These are phyloP conservation scores for Apamea anceps DNA, from an alignment of 2,888 invertebrate genomes.

Conservation along the genomic window DNA sequence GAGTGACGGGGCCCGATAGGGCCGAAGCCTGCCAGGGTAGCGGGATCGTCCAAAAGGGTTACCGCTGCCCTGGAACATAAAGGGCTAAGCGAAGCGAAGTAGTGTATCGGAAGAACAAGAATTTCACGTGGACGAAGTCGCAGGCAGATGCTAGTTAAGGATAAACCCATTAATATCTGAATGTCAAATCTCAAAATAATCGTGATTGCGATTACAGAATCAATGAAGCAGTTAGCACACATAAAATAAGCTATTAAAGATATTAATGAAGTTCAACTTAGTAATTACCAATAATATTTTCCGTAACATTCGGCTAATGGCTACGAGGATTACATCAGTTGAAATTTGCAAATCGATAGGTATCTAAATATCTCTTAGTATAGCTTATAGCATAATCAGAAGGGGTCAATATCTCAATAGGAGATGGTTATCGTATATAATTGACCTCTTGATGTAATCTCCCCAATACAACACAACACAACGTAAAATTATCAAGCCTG, in stretches of 20 bases:
- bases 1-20: no score
- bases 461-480: not conserved
- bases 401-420: constrained; percentile 28
- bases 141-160: no score
- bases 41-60: no score
- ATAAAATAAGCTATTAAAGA: constrained; percentile 27
- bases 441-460: constrained; percentile 43
- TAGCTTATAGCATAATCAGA: constrained; percentile 24
- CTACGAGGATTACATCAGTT: constrained; percentile 43
- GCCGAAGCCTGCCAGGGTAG: no score
- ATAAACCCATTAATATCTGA: not conserved
- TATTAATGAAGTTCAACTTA: constrained; percentile 21
- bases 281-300: constrained; percentile 52
- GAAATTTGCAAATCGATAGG: constrained; percentile 36
- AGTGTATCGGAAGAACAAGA: no score
- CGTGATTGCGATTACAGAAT: constrained; percentile 10
- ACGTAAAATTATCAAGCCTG: not conserved
- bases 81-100: no score
- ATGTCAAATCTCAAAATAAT: not conserved
- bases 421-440: constrained; percentile 47
- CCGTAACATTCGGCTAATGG: constrained; percentile 7
- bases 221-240: constrained; percentile 15
- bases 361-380: constrained; percentile 23
- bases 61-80: no score
- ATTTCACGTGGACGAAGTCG: no score